phyloP scores from a whole-genome alignment of 2,888 invertebrate species.

The Onchidella celtica region DNA sequence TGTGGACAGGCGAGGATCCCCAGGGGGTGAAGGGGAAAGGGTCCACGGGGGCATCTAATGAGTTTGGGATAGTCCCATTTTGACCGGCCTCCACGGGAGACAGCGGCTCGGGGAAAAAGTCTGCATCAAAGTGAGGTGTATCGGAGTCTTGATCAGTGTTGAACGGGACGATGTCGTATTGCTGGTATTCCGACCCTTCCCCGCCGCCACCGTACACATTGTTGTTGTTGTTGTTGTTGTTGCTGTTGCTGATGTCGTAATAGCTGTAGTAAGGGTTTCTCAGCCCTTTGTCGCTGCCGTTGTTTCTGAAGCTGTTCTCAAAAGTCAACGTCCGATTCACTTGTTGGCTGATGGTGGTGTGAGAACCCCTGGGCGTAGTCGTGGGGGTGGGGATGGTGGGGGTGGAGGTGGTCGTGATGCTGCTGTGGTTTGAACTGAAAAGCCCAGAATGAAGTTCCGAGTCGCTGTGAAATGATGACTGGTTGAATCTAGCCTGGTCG shows the following conservation, averaged over 20 bases:
- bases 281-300: not conserved
- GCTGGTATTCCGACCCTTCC: not conserved
- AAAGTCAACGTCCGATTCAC: not conserved
- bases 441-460: not conserved
- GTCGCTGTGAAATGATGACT: not conserved
- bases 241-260: not conserved
- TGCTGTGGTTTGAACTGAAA: not conserved
- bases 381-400: not conserved
- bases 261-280: not conserved
- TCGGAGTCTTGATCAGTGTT: conserved; percentile 16
- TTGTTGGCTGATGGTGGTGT: not conserved
- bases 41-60: not conserved
- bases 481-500: not conserved
- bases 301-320: not conserved
- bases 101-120: conserved; percentile 38
- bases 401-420: not conserved
- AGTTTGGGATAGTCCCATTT: not conserved
- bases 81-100: not conserved
- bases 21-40: conserved; percentile 12
- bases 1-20: not conserved
- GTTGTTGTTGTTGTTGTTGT: not conserved
- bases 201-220: not conserved
- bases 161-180: conserved; percentile 35
- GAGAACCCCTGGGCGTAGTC: too few relatives aligned
- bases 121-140: conserved; percentile 21